Base-by-base conservation (phyloP, 1,140 invertebrate species). In the Atopsyche davidsoni region DNA sequence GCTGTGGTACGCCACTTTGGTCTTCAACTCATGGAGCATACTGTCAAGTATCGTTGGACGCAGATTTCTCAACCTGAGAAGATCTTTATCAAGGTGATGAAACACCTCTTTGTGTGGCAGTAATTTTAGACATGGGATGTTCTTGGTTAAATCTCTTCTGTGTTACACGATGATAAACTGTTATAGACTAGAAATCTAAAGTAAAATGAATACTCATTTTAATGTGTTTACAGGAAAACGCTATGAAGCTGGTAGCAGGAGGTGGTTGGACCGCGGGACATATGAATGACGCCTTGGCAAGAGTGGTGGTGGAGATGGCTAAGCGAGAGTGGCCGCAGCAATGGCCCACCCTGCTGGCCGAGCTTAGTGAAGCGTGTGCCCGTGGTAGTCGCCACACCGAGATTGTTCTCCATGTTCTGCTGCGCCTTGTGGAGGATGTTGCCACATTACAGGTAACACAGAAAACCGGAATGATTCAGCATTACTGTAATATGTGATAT, bases 271-370 rank as follows among this genome's bases (percentile, higher is more conserved):
- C 81, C 24, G 79, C 76, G 11, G 76, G 78, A 22, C 86, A 91
- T 64, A 80, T 93, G 44, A 92, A 94, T 67, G 89, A 93, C 72
- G 90, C 83, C 4, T 66, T 95, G 9, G 89, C 90, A 13, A 72
- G 89, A 36, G 84, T 95, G 13, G 79, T 95, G 47, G 92, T 96
- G 1, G 93, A 96, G 72, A 92, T 96, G 82, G 87, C 93, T 10
- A 96, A 96, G 65, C 71, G 92, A 11, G 91, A 95, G 65, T 96
- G 92, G 93, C 92, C 93, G 1, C 92, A 96, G 64, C 89, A 95
- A 48, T 96, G 92, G 92, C 87, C 89, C 1, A 82, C 83, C 1
- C 63, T 96, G 7, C 64, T 96, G 9, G 70, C 78, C 0, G 91
- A 96, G 64, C 70, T 96, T 0, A 85, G 81, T 50, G 79, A 87